These are phyloP conservation scores for Zaprionus vittiger DNA, from an alignment of 1,140 invertebrate species.

Conservation along the genomic window DNA sequence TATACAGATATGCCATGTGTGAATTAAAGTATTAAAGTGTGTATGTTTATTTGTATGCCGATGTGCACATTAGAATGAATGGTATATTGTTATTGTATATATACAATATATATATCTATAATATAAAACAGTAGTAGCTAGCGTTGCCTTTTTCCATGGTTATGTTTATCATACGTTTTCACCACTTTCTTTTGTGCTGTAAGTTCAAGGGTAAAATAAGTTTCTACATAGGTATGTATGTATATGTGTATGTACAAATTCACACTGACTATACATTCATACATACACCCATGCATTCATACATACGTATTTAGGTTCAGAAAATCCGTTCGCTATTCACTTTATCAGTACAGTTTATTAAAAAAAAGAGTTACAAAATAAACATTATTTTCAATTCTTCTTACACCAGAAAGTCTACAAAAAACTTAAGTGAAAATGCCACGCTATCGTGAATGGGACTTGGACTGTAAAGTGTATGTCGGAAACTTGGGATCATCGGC, in stretches of 20 bases:
- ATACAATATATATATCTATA: too few relatives aligned
- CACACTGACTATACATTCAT: not conserved
- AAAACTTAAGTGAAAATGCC: constrained; percentile 85
- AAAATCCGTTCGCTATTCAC: not conserved
- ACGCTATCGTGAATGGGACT: constrained; percentile 94
- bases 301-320: not conserved
- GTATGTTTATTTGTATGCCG: not conserved
- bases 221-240: not conserved
- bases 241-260: too few relatives aligned
- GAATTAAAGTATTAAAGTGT: not conserved
- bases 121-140: not conserved
- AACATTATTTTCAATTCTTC: not conserved
- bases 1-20: constrained; percentile 1
- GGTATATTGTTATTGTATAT: not conserved
- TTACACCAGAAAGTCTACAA: not conserved
- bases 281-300: constrained; percentile 10
- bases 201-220: not conserved
- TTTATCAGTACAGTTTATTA: not conserved
- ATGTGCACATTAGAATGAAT: not conserved
- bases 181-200: not conserved
- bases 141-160: not conserved
- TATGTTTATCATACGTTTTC: not conserved
- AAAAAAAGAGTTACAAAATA: not conserved
- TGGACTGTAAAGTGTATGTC: constrained; percentile 98
- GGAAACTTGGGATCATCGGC: constrained; percentile 96